Percentiles rank a stretch among this genome's conserved stretches.
Conservation (phyloP, 1,140 invertebrate species). For the Pemphigus obesinymphae region DNA sequence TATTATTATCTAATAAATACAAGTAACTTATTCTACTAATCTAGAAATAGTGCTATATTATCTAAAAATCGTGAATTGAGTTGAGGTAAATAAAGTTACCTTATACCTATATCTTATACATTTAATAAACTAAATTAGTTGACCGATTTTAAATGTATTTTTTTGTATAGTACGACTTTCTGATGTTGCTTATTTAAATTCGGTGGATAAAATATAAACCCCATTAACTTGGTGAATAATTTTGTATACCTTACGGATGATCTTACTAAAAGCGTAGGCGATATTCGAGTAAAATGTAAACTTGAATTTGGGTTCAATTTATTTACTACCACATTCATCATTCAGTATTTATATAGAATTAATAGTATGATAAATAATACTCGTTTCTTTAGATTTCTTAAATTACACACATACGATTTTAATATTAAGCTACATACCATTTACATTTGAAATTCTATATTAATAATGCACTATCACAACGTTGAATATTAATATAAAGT, state of each 20-base stretch:
- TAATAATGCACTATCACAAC: too few species aligned
- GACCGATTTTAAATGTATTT: background rate
- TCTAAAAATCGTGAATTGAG: background rate
- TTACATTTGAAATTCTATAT: too few species aligned
- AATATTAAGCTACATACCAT: too few species aligned
- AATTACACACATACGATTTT: background rate
- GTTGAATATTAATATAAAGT: too few species aligned
- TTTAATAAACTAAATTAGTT: background rate
- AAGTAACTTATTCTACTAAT: too few species aligned
- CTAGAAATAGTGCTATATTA: too few species aligned
- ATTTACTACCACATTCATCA: background rate
- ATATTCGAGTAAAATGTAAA: background rate
- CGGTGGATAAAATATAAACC: background rate
- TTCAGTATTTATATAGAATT: background rate
- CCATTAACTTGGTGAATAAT: background rate
- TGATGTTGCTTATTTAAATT: conserved; percentile 12
- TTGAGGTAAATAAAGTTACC: background rate
- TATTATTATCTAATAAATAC: too few species aligned
- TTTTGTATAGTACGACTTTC: background rate
- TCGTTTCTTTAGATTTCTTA: background rate
- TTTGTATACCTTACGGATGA: background rate
- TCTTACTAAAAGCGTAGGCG: background rate
- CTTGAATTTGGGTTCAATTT: background rate
- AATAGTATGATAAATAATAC: background rate
- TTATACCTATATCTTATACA: too few species aligned